A percentile compares a stretch with the other conserved stretches of the same genome.
Conservation (phyloP, 2,888 invertebrate species). For the Iselma pallidipennis region DNA sequence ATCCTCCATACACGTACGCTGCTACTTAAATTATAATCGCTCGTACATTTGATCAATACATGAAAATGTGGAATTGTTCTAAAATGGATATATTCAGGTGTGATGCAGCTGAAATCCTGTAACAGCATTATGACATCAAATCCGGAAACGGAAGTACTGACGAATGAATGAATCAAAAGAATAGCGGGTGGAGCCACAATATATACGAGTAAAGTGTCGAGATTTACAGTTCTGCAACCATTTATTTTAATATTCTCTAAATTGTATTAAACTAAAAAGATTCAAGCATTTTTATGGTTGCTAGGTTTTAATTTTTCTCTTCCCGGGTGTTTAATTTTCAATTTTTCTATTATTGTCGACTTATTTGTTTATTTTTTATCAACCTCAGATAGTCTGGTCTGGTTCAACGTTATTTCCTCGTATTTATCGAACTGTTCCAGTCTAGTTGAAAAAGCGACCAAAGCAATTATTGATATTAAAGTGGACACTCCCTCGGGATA, state of each 20-base stretch:
- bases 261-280: too few species aligned
- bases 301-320: neutral
- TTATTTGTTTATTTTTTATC: too few species aligned
- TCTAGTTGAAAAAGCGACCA: neutral
- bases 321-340: neutral
- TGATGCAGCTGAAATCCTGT: neutral
- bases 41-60: too few species aligned
- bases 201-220: neutral
- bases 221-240: too few species aligned
- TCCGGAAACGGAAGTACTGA: neutral
- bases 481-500: conserved; percentile 13
- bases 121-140: too few species aligned
- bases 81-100: neutral
- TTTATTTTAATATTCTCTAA: too few species aligned
- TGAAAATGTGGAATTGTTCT: too few species aligned
- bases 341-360: neutral
- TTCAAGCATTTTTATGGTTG: neutral
- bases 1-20: too few species aligned
- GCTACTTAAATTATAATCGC: too few species aligned
- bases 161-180: neutral
- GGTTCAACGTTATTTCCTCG: too few species aligned
- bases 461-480: conserved; percentile 16
- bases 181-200: neutral
- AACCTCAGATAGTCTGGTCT: too few species aligned
- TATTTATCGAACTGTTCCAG: conserved; percentile 11